Base-by-base conservation (phyloP, 1,140 invertebrate genomes). In the Sinonovacula constricta region DNA sequence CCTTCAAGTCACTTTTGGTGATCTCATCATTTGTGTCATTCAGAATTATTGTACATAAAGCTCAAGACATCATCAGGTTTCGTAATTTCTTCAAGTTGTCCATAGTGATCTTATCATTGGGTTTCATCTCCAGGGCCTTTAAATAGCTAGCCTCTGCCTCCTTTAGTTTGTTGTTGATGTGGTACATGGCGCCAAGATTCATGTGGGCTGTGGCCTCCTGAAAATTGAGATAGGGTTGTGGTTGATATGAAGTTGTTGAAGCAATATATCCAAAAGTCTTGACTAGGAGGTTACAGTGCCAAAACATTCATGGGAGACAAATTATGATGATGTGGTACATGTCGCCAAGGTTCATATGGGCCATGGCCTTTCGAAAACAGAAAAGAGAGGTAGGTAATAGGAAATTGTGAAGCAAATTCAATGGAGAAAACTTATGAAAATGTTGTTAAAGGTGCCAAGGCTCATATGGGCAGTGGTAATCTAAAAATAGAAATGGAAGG, bases 301-400 rank as follows among this genome's bases (percentile, higher is more conserved):
- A n/a, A n/a, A n/a, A n/a, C n/a, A n/a, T n/a, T n/a, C n/a, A n/a
- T n/a, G n/a, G n/a, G n/a, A n/a, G n/a, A n/a, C n/a, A n/a, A n/a
- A n/a, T n/a, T n/a, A n/a, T 96, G 89, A 97, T 97, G 59, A 98
- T 92, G 91, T 98, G 97, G 28, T 97, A 92, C 87, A 99, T 98
- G 53, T 97, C 97, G 22, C 97, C 97, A 36, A 98, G 91, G 90
- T 98, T 98, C 85, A 97, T 97, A 89, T 98, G 96, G 67, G 95
- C 95, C 70, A 95, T 93, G 0, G 96, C 95, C 85, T 97, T 95
- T 94, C 96, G 93, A 28, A 92, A 92, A 80, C 45, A 10, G n/a
- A n/a, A n/a, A n/a, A n/a, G n/a, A n/a, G n/a, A n/a, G n/a, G n/a
- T n/a, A n/a, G n/a, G n/a, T n/a, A n/a, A n/a, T n/a, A n/a, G n/a